Evolutionary conservation across 64 coral and sea anemone genomes (phyloP).

Genomic region (Acropora yongei): DNA sequence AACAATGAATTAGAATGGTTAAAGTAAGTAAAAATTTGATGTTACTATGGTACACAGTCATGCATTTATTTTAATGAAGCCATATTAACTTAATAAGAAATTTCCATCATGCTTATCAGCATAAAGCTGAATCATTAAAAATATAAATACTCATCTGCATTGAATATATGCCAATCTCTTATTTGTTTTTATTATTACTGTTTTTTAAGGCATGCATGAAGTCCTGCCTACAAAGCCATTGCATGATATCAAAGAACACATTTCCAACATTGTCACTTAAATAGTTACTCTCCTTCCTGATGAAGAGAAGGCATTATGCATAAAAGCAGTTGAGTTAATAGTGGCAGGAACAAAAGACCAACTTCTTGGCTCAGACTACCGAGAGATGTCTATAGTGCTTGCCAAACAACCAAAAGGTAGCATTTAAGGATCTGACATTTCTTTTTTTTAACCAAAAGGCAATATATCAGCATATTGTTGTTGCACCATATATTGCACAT

Average conservation of each 20-base stretch:
- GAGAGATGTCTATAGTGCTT: slow-evolving; percentile 37
- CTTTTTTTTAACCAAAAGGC: too few species aligned
- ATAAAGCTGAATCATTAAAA: too few species aligned
- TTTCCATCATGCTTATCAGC: too few species aligned
- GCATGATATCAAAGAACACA: slow-evolving; percentile 52
- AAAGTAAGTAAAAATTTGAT: background rate
- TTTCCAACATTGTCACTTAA: slow-evolving; percentile 42
- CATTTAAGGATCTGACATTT: too few species aligned
- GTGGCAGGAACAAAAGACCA: slow-evolving; percentile 22
- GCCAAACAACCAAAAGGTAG: slow-evolving; percentile 28
- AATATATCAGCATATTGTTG: too few species aligned
- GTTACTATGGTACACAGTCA: too few species aligned
- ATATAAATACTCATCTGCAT: background rate
- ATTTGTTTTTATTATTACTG: background rate
- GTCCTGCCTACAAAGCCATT: slow-evolving; percentile 52
- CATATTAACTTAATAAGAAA: too few species aligned
- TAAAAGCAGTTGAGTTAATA: background rate
- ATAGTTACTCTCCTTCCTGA: slow-evolving; percentile 25
- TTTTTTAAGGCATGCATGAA: slow-evolving; percentile 44
- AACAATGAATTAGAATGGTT: background rate
- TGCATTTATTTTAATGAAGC: too few species aligned
- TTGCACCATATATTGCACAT: too few species aligned
- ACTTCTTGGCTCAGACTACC: slow-evolving; percentile 30
- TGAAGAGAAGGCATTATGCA: slow-evolving; percentile 32
- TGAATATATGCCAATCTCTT: background rate